phyloP scores from a whole-genome alignment of 2,797 vertebrate species.

The Odontamblyopus rebecca region DNA sequence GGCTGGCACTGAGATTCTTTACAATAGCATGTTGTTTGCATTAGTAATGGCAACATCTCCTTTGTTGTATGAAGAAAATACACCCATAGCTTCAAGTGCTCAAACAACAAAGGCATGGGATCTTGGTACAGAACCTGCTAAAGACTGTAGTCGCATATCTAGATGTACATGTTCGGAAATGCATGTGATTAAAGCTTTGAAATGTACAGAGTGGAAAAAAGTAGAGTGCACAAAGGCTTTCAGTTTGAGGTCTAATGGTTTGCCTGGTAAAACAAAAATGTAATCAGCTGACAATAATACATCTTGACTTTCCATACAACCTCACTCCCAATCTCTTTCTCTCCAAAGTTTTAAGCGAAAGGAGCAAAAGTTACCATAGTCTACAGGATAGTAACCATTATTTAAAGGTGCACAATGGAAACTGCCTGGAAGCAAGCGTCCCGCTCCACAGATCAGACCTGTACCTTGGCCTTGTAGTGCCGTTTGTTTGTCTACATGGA shows the following conservation, averaged over 20 bases:
- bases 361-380: not conserved
- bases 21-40: constrained; percentile 9
- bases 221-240: not conserved
- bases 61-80: constrained; percentile 6
- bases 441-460: too few relatives aligned
- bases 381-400: not conserved
- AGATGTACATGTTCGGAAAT: not conserved
- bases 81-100: not conserved
- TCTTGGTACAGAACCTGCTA: not conserved
- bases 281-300: too few relatives aligned
- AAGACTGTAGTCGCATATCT: not conserved
- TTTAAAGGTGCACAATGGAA: too few relatives aligned
- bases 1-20: not conserved
- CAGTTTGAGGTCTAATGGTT: not conserved
- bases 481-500: too few relatives aligned
- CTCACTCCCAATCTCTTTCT: not conserved
- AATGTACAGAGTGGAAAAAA: not conserved
- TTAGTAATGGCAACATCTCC: constrained; percentile 1
- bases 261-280: too few relatives aligned
- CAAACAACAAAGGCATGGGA: not conserved
- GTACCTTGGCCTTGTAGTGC: too few relatives aligned
- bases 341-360: not conserved
- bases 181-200: not conserved
- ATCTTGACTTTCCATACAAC: too few relatives aligned
- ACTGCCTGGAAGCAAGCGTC: too few relatives aligned